A percentile compares a stretch with the other conserved stretches of the same genome.
These are phyloP conservation scores for Pipistrellus kuhlii DNA, from an alignment of 2,797 vertebrate genomes.

Conservation along the genomic window DNA sequence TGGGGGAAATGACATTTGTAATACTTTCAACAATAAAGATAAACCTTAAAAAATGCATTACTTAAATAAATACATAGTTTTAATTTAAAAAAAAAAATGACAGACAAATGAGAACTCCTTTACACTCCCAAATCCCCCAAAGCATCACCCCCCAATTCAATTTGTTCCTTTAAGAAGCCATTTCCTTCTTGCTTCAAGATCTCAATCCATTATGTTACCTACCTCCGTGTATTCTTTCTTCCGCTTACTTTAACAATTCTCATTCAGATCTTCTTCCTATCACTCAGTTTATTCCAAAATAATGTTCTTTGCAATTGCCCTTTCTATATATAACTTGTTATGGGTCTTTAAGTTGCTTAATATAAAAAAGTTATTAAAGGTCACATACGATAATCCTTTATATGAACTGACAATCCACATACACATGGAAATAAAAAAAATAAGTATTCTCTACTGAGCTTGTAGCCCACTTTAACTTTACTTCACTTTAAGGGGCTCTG, in stretches of 20 bases:
- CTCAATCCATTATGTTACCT: neutral
- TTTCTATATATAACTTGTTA: neutral
- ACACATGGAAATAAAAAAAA: neutral
- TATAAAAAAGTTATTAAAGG: neutral
- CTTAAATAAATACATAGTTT: neutral
- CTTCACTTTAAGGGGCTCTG: constrained; percentile 30
- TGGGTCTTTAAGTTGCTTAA: neutral
- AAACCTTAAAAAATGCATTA: neutral
- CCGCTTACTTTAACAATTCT: neutral
- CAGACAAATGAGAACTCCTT: neutral
- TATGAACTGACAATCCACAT: neutral
- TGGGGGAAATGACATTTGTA: neutral
- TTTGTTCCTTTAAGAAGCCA: neutral
- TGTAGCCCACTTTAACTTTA: constrained; percentile 30
- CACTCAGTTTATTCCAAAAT: neutral
- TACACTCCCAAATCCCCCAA: accelerated
- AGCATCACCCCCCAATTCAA: neutral
- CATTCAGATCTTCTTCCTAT: neutral
- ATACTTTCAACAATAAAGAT: neutral
- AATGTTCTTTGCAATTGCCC: neutral
- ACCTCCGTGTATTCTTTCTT: neutral
- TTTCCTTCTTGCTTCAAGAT: neutral
- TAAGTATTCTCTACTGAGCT: neutral
- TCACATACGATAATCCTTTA: neutral
- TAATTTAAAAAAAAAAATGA: neutral